Percentiles rank a stretch among this genome's conserved stretches.
phyloP scores from a whole-genome alignment of 1,140 invertebrate species.

The Macrobrachium nipponense region DNA sequence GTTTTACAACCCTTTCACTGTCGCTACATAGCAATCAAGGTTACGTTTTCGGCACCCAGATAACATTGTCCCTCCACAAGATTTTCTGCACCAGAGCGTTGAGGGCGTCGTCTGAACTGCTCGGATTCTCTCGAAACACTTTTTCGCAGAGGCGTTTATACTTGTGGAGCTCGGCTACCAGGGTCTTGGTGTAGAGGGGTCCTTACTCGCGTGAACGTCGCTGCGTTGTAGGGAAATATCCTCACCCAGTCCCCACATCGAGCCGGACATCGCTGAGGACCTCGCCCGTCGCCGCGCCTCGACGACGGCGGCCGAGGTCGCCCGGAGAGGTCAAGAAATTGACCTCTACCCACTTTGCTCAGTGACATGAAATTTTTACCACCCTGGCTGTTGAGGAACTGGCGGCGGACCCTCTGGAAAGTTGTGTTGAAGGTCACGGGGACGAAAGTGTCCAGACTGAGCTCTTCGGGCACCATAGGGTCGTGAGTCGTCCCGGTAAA shows the following conservation, averaged over 20 bases:
- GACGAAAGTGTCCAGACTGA: conserved; percentile 45
- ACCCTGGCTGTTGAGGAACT: conserved; percentile 27
- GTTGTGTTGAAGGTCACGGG: conserved; percentile 56
- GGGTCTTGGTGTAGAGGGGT: conserved; percentile 46
- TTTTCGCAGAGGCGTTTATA: conserved; percentile 33
- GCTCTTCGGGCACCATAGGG: conserved; percentile 47
- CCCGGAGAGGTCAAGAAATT: not conserved
- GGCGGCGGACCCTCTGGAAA: conserved; percentile 48
- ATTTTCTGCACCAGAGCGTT: conserved; percentile 22
- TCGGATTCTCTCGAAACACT: conserved; percentile 1
- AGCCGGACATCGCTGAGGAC: conserved; percentile 28
- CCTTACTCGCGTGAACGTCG: conserved; percentile 58
- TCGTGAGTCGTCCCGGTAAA: conserved; percentile 4
- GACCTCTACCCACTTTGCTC: conserved; percentile 26
- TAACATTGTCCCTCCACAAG: conserved; percentile 35
- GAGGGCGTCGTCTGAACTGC: conserved; percentile 1
- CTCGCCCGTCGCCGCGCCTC: not conserved
- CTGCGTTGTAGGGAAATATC: conserved; percentile 62
- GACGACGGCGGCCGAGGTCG: not conserved
- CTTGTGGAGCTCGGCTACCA: conserved; percentile 32
- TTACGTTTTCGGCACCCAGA: conserved; percentile 34
- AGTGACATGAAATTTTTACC: not conserved
- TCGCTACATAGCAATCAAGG: not conserved
- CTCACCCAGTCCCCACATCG: conserved; percentile 59
- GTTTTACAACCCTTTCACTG: too few relatives aligned